Evolutionary conservation across 2,888 invertebrate genomes (phyloP), one percentile per base, ranked within the genome.

Genomic region (Netelia fuscicornis): DNA sequence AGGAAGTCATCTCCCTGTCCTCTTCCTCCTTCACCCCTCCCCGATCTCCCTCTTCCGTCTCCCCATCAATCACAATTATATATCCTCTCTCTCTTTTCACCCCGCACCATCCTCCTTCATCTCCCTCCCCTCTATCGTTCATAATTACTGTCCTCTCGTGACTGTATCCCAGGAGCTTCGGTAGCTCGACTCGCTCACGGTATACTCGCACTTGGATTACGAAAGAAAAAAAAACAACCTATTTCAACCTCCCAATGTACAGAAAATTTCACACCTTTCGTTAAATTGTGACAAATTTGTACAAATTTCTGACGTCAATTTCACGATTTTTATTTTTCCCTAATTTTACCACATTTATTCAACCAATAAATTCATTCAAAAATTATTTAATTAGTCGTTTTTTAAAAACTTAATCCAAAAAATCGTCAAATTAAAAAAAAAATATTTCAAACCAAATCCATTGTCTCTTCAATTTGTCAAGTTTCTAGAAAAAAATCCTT

Each of bases 1-100:
- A 93, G 93, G 93, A 93, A 93, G 93, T 93, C 91, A 92, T 89
- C 92, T 91, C 91, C 90, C 89, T 88, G 86, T 88, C 81, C 88
- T 81, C 77, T 13, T 54, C 54, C 54, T 37, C 25, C 62, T 62
- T 2, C 74, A 42, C 81, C 77, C 84, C 77, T 56, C 70, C 74
- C 52, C 72, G 65, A 76, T 84, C 84, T 81, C 85, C 85, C 85
- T 88, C 88, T 87, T 90, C 91, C 89, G 90, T 88, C 90, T 90
- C 91, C 91, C 92, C 93, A 93, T 93, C 93, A 93, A 93, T 93
- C 93, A 93, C 93, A 93, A 93, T 93, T 93, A 93, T 92, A 92
- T 92, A 88, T 89, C 88, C 90, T 89, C 87, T 87, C 89, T 89
- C 91, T 91, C 90, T 58, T 89, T 88, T 88, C 89, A 89, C 89